Base-by-base conservation (phyloP, 2,113 vertebrate genomes). In the Loxodonta africana region DNA sequence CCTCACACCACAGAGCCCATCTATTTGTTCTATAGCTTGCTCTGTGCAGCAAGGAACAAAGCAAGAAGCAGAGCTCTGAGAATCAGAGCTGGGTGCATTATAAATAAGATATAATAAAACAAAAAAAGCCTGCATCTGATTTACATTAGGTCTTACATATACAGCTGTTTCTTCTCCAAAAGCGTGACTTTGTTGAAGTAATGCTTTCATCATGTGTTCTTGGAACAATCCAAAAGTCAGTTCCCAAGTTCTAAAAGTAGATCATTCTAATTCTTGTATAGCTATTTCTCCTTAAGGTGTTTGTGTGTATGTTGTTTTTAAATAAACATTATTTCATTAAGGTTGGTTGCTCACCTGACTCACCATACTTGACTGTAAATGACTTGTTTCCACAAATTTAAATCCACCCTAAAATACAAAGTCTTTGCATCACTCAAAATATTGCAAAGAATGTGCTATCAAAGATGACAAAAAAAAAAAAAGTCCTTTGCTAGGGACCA, bases 161-260 rank as follows among this genome's bases (percentile, higher is more conserved):
- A 51, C 3, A 88, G 62, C 23, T 28, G 15, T 88, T 94, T 78
- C 85, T 81, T 83, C 65, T 91, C 60, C 83, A 87, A 62, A 81
- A 65, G 67, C 57, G 57, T 87, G 71, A 95, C 11, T 74, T 76
- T 6, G 5, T 8, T 17, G 5, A 28, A 26, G 23, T 10, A 83
- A 74, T 6, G 33, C 23, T 83, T 67, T 87, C n/a, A 37, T 57
- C 15, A 0, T 37, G 20, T 10, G 12, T 83, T 91, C 96, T 73
- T 85, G 20, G 30, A 96, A 87, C 95, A 93, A 74, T 30, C 62
- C 46, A 60, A 60, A 90, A 83, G 84, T 94, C 62, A 76, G 51
- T 73, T 89, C 65, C 46, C 28, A 92, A 46, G 18, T 53, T 76
- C 37, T 67, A 46, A 44, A 83, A 76, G n/a, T 25, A 90, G 82